These are phyloP conservation scores for Melinaea menophilus DNA, from an alignment of 2,888 invertebrate species.

Conservation along the genomic window DNA sequence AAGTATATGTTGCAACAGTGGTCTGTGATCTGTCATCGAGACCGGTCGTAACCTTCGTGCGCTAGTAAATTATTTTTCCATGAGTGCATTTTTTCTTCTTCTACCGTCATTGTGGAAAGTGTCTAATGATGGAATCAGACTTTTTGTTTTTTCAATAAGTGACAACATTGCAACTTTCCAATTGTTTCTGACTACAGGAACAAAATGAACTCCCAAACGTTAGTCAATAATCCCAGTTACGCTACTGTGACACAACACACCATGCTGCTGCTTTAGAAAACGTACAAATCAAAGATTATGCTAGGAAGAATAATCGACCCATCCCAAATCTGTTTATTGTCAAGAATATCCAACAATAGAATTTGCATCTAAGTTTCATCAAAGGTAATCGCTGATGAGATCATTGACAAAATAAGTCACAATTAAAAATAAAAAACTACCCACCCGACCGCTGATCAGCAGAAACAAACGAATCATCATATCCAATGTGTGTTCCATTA, in stretches of 20 bases:
- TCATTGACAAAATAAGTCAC: constrained; percentile 11
- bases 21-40: no score
- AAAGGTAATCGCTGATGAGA: constrained; percentile 11
- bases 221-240: constrained; percentile 9
- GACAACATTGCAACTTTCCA: neutral
- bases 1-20: no score
- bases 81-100: constrained; percentile 1
- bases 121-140: constrained; percentile 1
- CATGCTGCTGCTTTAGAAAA: constrained; percentile 16
- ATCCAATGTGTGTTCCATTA: constrained; percentile 7
- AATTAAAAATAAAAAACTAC: constrained; percentile 12
- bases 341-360: constrained; percentile 21
- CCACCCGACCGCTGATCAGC: constrained; percentile 9
- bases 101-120: neutral
- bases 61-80: no score
- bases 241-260: constrained; percentile 14
- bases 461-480: constrained; percentile 9
- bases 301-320: constrained; percentile 17
- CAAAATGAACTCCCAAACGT: constrained; percentile 1
- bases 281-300: constrained; percentile 16
- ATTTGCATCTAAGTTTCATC: constrained; percentile 16
- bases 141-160: neutral
- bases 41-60: no score
- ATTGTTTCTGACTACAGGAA: constrained; percentile 1
- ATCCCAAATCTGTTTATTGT: constrained; percentile 16